Conservation (phyloP, 1,140 invertebrate genomes). For the Brachionus koreanus region DNA sequence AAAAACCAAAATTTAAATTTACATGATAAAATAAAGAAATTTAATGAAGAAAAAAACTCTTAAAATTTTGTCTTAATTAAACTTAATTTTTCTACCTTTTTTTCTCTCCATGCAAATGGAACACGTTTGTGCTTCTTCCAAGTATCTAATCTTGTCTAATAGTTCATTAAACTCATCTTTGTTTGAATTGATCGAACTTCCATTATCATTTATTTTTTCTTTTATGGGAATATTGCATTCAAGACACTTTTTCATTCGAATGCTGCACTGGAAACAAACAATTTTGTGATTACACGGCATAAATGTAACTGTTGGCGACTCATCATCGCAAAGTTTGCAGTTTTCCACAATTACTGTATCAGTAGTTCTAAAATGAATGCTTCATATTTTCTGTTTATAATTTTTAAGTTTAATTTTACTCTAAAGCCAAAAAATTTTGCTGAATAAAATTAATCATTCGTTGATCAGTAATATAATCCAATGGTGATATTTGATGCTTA, state of each 20-base stretch:
- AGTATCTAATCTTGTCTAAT: conserved; percentile 71
- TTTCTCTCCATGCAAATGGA: conserved; percentile 65
- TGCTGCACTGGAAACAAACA: conserved; percentile 72
- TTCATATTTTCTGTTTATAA: background rate
- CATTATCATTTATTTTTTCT: conserved; percentile 8
- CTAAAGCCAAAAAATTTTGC: conserved; percentile 19
- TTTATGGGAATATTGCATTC: conserved; percentile 65
- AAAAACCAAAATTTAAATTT: background rate
- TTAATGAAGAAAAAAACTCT: too few relatives aligned
- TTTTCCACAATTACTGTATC: conserved; percentile 48
- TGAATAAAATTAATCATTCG: background rate
- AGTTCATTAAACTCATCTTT: conserved; percentile 19
- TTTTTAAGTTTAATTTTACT: background rate
- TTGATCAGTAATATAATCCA: conserved; percentile 37
- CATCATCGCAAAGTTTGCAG: conserved; percentile 71
- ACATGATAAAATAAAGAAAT: too few relatives aligned
- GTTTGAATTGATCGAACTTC: background rate
- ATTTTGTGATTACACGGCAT: conserved; percentile 73
- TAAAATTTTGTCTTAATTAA: too few relatives aligned
- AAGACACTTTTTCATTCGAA: conserved; percentile 75
- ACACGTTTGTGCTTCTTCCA: conserved; percentile 77
- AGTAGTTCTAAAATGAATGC: background rate
- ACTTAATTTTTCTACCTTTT: conserved; percentile 51
- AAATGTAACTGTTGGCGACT: conserved; percentile 64
- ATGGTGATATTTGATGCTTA: conserved; percentile 29